These are phyloP conservation scores for Notodonta dromedarius DNA, from an alignment of 2,888 invertebrate species.

Conservation along the genomic window DNA sequence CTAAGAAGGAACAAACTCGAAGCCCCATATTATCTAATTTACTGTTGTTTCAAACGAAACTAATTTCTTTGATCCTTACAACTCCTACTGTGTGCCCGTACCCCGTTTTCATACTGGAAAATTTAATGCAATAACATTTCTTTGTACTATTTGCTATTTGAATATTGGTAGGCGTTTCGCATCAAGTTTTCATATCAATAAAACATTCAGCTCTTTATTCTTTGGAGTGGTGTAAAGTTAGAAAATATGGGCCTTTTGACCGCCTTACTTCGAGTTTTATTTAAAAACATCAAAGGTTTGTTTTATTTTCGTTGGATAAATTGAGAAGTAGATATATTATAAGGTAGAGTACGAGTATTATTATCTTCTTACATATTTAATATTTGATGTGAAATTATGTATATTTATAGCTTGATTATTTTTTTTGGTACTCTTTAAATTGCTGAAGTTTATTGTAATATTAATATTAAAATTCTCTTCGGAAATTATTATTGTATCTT, in stretches of 20 bases:
- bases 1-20: constrained; percentile 48
- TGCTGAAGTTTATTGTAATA: no score
- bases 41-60: constrained; percentile 52
- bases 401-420: no score
- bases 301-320: neutral
- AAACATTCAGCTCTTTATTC: constrained; percentile 1
- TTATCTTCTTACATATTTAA: no score
- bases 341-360: no score
- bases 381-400: no score
- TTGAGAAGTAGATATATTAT: no score
- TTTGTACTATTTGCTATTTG: constrained; percentile 13
- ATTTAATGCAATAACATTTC: constrained; percentile 13
- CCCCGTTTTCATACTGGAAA: neutral
- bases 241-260: neutral
- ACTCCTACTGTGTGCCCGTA: constrained; percentile 6
- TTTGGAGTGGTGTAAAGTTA: neutral
- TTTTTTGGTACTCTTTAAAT: no score
- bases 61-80: constrained; percentile 37
- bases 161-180: constrained; percentile 17
- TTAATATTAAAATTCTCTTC: no score
- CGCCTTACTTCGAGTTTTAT: neutral
- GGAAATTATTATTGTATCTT: no score
- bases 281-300: constrained; percentile 1
- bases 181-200: constrained; percentile 1
- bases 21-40: constrained; percentile 59